A percentile compares a stretch with the other conserved stretches of the same genome.
Conservation (phyloP, 2,113 vertebrate genomes). For the Tautogolabrus adspersus region DNA sequence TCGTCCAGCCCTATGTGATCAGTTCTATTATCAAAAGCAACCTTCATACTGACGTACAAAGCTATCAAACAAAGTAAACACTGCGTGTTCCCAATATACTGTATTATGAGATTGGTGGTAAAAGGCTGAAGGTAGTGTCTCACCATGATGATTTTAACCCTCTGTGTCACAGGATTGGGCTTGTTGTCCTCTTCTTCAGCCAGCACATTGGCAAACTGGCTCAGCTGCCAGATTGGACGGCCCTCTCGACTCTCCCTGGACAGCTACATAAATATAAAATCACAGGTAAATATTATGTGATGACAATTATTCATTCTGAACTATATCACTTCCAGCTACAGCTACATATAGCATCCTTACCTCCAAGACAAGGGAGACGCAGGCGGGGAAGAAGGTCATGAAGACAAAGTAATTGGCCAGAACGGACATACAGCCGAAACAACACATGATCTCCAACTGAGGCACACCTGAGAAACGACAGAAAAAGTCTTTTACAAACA, state of each 20-base stretch:
- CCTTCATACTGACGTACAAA: too few relatives aligned
- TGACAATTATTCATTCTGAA: too few relatives aligned
- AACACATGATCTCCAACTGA: constrained; percentile 98
- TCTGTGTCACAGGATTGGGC: constrained; percentile 96
- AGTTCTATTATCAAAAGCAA: too few relatives aligned
- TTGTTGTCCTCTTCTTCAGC: constrained; percentile 98
- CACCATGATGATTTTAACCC: constrained; percentile 99
- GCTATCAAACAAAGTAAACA: too few relatives aligned
- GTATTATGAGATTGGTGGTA: too few relatives aligned
- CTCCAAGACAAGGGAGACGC: constrained; percentile 97
- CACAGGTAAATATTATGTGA: not conserved
- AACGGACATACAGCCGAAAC: constrained; percentile 98
- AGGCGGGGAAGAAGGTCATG: constrained; percentile 99
- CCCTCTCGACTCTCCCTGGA: constrained; percentile 95
- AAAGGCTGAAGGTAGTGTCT: constrained; percentile 1
- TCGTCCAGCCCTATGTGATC: too few relatives aligned
- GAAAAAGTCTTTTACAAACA: too few relatives aligned
- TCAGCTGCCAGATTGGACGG: constrained; percentile 95
- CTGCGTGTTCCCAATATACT: too few relatives aligned
- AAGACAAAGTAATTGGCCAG: constrained; percentile 99
- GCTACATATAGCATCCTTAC: constrained; percentile 75
- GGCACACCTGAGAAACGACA: constrained; percentile 81
- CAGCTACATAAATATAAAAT: constrained; percentile 80
- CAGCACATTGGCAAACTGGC: constrained; percentile 93
- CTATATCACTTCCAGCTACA: not conserved